Evolutionary conservation across 2,797 vertebrate genomes (phyloP).

Genomic region (Percopsis omiscomaycus): DNA sequence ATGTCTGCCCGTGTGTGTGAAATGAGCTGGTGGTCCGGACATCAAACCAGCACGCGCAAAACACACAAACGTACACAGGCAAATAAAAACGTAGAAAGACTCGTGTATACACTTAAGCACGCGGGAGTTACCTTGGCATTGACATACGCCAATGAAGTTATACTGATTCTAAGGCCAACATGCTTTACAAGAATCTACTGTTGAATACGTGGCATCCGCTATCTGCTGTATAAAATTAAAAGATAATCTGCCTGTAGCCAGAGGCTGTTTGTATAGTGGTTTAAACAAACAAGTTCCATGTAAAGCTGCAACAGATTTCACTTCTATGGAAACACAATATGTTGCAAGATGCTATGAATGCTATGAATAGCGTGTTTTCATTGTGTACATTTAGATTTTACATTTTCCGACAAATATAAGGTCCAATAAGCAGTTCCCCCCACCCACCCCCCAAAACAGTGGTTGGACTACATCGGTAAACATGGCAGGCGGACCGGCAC

Average conservation of each 20-base stretch:
- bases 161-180: conserved; percentile 41
- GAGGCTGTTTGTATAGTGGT: conserved; percentile 42
- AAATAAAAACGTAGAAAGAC: conserved; percentile 21
- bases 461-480: too few relatives aligned
- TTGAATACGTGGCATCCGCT: conserved; percentile 53
- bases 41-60: conserved; percentile 44
- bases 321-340: conserved; percentile 36
- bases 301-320: conserved; percentile 43
- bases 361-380: too few relatives aligned
- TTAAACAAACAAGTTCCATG: conserved; percentile 56
- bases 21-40: conserved; percentile 77
- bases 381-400: too few relatives aligned
- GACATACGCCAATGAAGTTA: not conserved
- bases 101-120: not conserved
- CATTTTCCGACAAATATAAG: too few relatives aligned
- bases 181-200: conserved; percentile 56
- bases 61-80: conserved; percentile 28
- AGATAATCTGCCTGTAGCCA: conserved; percentile 65
- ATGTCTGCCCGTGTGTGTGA: conserved; percentile 80
- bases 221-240: conserved; percentile 52
- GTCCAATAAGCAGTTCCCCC: too few relatives aligned
- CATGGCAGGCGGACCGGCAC: too few relatives aligned
- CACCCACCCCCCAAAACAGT: too few relatives aligned
- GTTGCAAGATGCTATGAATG: too few relatives aligned
- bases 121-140: conserved; percentile 15